Base-by-base conservation (phyloP, 2,888 invertebrate genomes). In the Meloe dianella region DNA sequence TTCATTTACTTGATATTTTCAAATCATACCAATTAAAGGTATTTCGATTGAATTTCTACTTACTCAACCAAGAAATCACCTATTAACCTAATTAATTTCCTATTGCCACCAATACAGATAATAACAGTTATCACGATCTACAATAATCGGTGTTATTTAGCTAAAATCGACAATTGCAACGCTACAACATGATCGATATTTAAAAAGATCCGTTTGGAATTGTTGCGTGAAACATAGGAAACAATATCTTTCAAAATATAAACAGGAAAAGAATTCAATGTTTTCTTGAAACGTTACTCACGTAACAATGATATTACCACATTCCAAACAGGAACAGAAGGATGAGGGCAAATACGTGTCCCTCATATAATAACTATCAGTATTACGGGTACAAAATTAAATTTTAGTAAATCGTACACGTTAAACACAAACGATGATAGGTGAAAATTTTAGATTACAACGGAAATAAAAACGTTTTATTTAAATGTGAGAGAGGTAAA, bases 61-160 rank as follows among this genome's bases (percentile, higher is more conserved):
- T 63, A 57, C 47, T 35, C 51, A 32, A 22, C 27, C 30, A 47
- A 35, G 27, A 61, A 63, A 66, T 60, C 57, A 57, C 12, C 61
- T 54, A 61, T 64, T 67, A 67, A 62, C 60, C 54, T 30, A 59
- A 38, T 64, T 64, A 58, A 66, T 66, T 66, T 64, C 57, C 64
- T 22, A 57, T 60, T 67, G 57, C 63, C 63, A 66, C 61, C 30
- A 27, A 24, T 30, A 38, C n/a, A 56, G 57, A 20, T n/a, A 14
- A 32, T 29, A 60, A 30, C 30, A 32, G 54, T 22, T 22, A 7
- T 51, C 22, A 51, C 54, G 14, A 56, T 56, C 27, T 17, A 14
- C 14, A 56, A 56, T 27, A 5, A 56, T 56, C n/a, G 22, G 20
- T 56, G 22, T 1, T 56, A 56, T 56, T 27, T 17, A 14, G 6